Evolutionary conservation across 2,888 invertebrate species (phyloP).

Genomic region (Zaprionus lineosus): DNA sequence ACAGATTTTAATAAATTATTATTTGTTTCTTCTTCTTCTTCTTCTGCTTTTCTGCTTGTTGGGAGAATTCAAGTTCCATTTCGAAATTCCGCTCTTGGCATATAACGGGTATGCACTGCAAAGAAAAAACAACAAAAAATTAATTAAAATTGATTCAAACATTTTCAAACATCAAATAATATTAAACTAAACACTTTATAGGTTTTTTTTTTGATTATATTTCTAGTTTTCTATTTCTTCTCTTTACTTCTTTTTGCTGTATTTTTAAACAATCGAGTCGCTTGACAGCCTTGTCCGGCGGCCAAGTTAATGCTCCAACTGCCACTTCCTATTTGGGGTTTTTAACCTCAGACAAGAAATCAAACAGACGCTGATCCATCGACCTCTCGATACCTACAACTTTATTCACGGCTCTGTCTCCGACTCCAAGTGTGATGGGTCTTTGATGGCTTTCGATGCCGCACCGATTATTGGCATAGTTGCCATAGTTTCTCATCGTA

Average conservation of each 20-base stretch:
- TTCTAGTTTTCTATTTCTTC: conserved; percentile 1
- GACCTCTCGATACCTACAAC: conserved; percentile 23
- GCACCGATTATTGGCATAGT: conserved; percentile 2
- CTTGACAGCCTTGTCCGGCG: conserved; percentile 43
- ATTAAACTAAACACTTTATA: background rate
- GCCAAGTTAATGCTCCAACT: conserved; percentile 23
- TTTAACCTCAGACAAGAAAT: conserved; percentile 54
- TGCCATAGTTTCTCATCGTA: conserved; percentile 9
- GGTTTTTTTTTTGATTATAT: background rate
- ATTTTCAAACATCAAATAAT: background rate
- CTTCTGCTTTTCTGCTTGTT: conserved; percentile 4
- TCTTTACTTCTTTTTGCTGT: conserved; percentile 2
- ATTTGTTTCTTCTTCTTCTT: conserved; percentile 1
- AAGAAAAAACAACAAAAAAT: conserved; percentile 1
- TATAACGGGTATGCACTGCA: conserved; percentile 29
- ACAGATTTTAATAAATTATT: too few relatives aligned
- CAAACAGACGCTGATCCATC: conserved; percentile 31
- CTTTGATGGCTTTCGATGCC: conserved; percentile 16
- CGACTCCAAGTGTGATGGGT: conserved; percentile 1
- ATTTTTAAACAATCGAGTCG: conserved; percentile 2
- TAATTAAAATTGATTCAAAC: background rate
- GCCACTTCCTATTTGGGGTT: conserved; percentile 66
- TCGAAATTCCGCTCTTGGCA: conserved; percentile 20
- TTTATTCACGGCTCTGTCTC: too few relatives aligned
- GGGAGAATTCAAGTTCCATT: conserved; percentile 26